Evolutionary conservation across 2,888 invertebrate species (phyloP).

Genomic region (Unio delphinus): DNA sequence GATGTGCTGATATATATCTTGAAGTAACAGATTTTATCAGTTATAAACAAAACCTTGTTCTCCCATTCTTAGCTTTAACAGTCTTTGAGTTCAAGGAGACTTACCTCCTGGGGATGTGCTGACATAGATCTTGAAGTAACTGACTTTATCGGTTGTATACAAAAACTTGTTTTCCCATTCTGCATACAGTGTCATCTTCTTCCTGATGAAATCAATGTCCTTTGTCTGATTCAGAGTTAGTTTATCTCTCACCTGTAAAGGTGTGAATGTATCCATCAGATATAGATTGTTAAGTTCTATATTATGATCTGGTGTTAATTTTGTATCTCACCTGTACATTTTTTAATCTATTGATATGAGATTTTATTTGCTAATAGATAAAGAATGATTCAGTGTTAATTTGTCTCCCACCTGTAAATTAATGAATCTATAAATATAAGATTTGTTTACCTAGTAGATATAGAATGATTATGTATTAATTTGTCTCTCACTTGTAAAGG

Average conservation of each 20-base stretch:
- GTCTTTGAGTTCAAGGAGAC: background rate
- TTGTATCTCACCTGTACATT: too few species aligned
- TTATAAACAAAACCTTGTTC: conserved; percentile 12
- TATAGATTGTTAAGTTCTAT: too few species aligned
- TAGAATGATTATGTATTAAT: too few species aligned
- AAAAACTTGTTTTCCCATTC: conserved; percentile 19
- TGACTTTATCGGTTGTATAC: conserved; percentile 6
- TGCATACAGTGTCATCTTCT: conserved; percentile 7
- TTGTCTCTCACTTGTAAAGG: too few species aligned
- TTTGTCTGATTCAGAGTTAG: conserved; percentile 5
- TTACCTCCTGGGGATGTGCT: conserved; percentile 17
- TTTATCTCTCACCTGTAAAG: conserved; percentile 10
- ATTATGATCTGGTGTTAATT: too few species aligned
- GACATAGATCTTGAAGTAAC: conserved; percentile 12
- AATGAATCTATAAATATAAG: too few species aligned
- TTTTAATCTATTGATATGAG: too few species aligned
- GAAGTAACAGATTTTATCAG: conserved; percentile 7
- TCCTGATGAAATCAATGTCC: conserved; percentile 14
- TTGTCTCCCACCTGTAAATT: conserved; percentile 9
- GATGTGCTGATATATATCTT: conserved; percentile 14
- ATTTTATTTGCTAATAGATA: too few species aligned
- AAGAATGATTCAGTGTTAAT: background rate
- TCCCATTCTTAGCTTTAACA: conserved; percentile 4
- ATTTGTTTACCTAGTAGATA: too few species aligned
- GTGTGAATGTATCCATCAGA: too few species aligned